Evolutionary conservation across 2,797 vertebrate species (phyloP), one percentile per base, ranked within the genome.

Genomic region (Ambastaia sidthimunki): DNA sequence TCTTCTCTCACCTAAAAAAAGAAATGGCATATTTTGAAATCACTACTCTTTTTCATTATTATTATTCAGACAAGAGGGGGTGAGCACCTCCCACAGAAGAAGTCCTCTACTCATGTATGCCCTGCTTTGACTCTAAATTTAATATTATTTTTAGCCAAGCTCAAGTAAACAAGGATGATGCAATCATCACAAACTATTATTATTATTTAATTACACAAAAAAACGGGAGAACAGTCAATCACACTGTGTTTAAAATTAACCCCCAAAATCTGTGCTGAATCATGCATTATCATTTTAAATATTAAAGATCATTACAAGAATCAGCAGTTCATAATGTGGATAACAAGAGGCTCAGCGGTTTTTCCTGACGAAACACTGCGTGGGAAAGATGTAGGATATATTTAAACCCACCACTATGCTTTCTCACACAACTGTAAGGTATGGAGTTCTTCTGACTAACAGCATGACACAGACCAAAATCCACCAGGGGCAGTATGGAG

Each of bases 401-500:
- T 44, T 62, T 65, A 71, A 74, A 71, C 25, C 31, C 21, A 48
- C 18, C 15, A 31, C 23, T 47, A n/a, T 44, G 50, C 52, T 65
- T 68, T 59, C 44, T 70, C 23, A 69, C 68, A 78, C 47, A 65
- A 60, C 54, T 47, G 55, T 47, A 31, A 28, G 3, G 10, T 12
- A 13, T 7, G 15, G 16, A 65, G 19, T 34, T 23, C 16, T 28
- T 28, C 18, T 41, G 18, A 70, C 48, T 31, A 21, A 59, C 13
- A 80, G 63, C 23, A 19, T 37, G 68, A 60, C 71, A 52, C 19
- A 44, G 4, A 16, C 18, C 13, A 19, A 4, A 44, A 31, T 60
- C 76, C 80, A 83, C 52, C 31, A 71, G 81, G 74, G 84, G 83
- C 57, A 76, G 78, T 78, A n/a, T 55, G 59, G 59, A 21, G 68